Conservation (phyloP, 2,797 vertebrate species). For the Galaxias olidus region DNA sequence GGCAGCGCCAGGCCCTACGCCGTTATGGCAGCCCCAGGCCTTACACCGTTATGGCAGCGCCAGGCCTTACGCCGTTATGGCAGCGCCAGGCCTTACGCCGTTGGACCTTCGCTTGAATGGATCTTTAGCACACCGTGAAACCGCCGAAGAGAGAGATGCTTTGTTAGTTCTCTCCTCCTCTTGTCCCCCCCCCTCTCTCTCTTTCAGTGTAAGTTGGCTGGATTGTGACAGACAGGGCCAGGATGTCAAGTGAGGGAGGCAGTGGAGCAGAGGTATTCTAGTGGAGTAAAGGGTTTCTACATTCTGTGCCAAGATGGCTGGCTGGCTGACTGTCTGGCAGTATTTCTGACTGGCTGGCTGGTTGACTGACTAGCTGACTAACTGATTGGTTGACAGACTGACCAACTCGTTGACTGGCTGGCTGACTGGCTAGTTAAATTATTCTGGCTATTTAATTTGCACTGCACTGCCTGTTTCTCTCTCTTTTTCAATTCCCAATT, state of each 20-base stretch:
- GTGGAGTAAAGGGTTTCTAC: conserved; percentile 48
- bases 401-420: neutral
- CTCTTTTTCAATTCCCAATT: conserved; percentile 59
- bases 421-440: conserved; percentile 33
- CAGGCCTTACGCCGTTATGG: no score
- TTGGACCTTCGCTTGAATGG: no score
- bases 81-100: no score
- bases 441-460: neutral
- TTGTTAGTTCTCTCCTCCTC: conserved; percentile 15
- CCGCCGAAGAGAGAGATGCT: conserved; percentile 24
- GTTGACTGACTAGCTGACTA: no score
- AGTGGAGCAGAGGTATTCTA: conserved; percentile 32
- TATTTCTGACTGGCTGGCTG: conserved; percentile 12
- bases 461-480: neutral
- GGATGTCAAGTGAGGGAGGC: conserved; percentile 50
- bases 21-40: no score
- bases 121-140: neutral
- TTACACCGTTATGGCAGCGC: no score
- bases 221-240: conserved; percentile 39
- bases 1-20: no score
- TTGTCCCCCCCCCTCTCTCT: conserved; percentile 41
- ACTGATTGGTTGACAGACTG: no score
- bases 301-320: conserved; percentile 17
- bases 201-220: conserved; percentile 65
- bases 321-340: conserved; percentile 31